These are phyloP conservation scores for Hedychridium roseum DNA, from an alignment of 2,888 invertebrate genomes.

Conservation along the genomic window DNA sequence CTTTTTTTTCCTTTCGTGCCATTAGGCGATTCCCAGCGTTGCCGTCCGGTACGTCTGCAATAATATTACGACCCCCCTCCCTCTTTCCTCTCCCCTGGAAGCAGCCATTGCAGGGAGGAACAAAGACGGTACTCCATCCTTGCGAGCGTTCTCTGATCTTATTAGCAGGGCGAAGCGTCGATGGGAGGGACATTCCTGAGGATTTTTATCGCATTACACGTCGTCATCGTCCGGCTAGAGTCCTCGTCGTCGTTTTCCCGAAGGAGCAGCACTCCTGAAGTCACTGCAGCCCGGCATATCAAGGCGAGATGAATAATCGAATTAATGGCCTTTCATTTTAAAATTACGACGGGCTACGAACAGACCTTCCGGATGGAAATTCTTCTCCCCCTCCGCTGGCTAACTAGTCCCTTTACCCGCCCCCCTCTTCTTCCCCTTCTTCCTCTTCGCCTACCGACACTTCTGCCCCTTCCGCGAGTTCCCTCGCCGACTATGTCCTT, in stretches of 20 bases:
- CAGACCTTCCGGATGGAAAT: slow-evolving; percentile 27
- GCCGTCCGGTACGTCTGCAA: slow-evolving; percentile 29
- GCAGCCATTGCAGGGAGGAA: too few relatives aligned
- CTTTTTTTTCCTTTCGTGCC: too few relatives aligned
- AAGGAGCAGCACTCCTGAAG: slow-evolving; percentile 10
- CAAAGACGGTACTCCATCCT: slow-evolving; percentile 31
- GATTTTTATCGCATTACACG: slow-evolving; percentile 37
- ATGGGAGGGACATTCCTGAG: slow-evolving; percentile 11
- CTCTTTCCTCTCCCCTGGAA: too few relatives aligned
- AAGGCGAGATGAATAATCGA: slow-evolving; percentile 40
- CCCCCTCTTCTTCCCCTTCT: background rate
- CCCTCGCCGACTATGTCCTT: too few relatives aligned
- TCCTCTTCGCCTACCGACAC: background rate
- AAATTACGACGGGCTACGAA: slow-evolving; percentile 26
- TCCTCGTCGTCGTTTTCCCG: too few relatives aligned
- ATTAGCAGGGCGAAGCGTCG: slow-evolving; percentile 31
- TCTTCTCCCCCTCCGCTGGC: too few relatives aligned
- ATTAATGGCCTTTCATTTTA: slow-evolving; percentile 33
- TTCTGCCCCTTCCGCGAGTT: background rate
- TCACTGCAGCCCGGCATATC: slow-evolving; percentile 19
- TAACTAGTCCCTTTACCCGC: slow-evolving; percentile 15
- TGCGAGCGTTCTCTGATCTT: slow-evolving; percentile 39
- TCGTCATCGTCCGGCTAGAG: slow-evolving; percentile 10
- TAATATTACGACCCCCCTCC: slow-evolving; percentile 29
- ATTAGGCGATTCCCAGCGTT: slow-evolving; percentile 33